These are phyloP conservation scores for Cephalopterus ornatus DNA, from an alignment of 2,113 vertebrate genomes.

Conservation along the genomic window DNA sequence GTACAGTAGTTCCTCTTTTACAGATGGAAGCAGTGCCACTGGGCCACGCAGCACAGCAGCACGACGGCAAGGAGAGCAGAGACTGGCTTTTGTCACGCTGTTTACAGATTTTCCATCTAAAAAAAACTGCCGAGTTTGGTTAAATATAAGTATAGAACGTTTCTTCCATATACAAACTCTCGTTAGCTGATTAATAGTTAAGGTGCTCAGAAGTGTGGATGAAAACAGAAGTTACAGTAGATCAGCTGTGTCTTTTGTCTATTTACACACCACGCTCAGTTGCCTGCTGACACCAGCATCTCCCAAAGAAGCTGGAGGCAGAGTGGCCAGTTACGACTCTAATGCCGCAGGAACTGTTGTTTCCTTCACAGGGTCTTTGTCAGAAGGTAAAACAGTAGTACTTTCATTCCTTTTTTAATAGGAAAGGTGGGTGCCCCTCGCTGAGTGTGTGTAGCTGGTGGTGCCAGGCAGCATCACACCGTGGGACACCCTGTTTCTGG, in stretches of 20 bases:
- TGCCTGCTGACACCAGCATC: background rate
- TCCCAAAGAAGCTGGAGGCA: background rate
- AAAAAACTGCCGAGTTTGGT: conserved; percentile 34
- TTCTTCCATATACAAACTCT: conserved; percentile 46
- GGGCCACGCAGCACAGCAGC: background rate
- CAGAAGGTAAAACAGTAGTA: background rate
- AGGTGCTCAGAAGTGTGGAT: conserved; percentile 62
- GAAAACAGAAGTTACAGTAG: background rate
- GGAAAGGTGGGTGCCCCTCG: background rate
- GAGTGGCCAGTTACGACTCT: rapidly evolving
- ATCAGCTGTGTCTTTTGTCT: background rate
- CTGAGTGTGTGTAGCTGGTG: background rate
- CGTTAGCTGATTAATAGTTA: conserved; percentile 39
- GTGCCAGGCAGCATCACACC: background rate
- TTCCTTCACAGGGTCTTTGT: background rate
- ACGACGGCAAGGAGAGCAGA: background rate
- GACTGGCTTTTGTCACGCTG: background rate
- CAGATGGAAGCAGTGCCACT: background rate
- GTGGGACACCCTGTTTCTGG: rapidly evolving
- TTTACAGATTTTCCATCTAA: conserved; percentile 47
- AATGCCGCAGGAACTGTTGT: background rate
- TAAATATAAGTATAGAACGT: conserved; percentile 49
- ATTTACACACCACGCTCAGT: background rate
- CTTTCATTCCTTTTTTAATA: background rate
- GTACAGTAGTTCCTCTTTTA: conserved; percentile 23